phyloP scores from a whole-genome alignment of 2,888 invertebrate species.

The Rhabditoides inermis region DNA sequence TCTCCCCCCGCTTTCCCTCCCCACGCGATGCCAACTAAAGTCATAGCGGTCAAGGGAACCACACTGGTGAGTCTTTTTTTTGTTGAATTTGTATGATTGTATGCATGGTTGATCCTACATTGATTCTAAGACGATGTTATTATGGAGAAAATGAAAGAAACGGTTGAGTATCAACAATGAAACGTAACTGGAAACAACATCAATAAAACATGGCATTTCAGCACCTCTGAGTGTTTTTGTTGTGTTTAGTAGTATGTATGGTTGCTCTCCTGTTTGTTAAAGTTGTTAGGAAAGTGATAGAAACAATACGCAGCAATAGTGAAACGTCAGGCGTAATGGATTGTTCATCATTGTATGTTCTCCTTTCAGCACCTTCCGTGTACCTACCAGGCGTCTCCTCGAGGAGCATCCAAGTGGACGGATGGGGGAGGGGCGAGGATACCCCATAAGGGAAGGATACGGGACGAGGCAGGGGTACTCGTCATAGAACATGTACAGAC shows the following conservation, averaged over 20 bases:
- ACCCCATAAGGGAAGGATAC: conserved; percentile 17
- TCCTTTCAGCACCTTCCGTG: conserved; percentile 36
- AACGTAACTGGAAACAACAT: no score
- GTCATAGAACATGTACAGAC: conserved; percentile 22
- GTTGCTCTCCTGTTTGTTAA: no score
- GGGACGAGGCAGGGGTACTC: conserved; percentile 24
- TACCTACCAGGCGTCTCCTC: conserved; percentile 39
- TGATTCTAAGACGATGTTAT: no score
- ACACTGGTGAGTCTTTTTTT: conserved; percentile 30
- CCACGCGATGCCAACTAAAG: conserved; percentile 37
- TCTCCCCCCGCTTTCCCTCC: conserved; percentile 37
- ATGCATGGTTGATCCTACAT: no score
- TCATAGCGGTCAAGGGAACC: conserved; percentile 37
- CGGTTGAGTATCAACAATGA: no score
- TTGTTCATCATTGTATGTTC: not conserved
- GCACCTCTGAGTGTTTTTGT: no score
- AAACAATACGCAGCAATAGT: no score
- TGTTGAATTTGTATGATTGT: no score
- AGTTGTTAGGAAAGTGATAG: no score
- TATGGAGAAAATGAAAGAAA: no score
- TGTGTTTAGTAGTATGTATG: no score
- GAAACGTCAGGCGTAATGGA: not conserved
- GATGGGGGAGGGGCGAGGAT: conserved; percentile 22
- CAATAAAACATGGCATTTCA: no score
- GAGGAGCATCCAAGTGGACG: conserved; percentile 35